These are phyloP conservation scores for Synergus laeviventris DNA, from an alignment of 2,888 invertebrate genomes.

Conservation along the genomic window DNA sequence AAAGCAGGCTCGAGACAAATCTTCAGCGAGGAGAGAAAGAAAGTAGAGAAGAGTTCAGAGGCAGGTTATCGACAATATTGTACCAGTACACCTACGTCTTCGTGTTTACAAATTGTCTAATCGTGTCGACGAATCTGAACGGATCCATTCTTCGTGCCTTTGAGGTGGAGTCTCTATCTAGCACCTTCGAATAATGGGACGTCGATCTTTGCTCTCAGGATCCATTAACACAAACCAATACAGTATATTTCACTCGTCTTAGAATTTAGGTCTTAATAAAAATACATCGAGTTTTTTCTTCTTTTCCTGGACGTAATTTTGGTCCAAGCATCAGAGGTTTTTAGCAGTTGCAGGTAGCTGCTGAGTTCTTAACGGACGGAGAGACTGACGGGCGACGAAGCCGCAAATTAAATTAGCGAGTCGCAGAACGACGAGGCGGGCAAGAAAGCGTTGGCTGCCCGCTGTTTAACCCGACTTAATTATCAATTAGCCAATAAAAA, in stretches of 20 bases:
- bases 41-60: conserved; percentile 54
- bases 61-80: conserved; percentile 59
- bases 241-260: too few relatives aligned
- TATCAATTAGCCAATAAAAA: conserved; percentile 74
- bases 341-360: neutral
- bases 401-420: conserved; percentile 74
- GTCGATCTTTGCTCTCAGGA: neutral
- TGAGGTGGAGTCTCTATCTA: neutral
- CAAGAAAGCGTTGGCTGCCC: conserved; percentile 73
- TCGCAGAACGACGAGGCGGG: conserved; percentile 66
- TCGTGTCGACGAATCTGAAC: conserved; percentile 62
- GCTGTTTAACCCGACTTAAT: conserved; percentile 73
- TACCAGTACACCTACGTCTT: conserved; percentile 62
- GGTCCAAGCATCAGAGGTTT: neutral
- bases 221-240: neutral
- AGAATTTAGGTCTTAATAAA: neutral
- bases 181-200: neutral
- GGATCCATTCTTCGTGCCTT: conserved; percentile 23
- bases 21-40: conserved; percentile 45
- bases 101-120: conserved; percentile 72
- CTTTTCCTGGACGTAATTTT: neutral
- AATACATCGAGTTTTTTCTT: neutral
- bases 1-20: conserved; percentile 2
- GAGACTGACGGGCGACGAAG: conserved; percentile 66
- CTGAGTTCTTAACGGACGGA: neutral